Evolutionary conservation across 2,797 vertebrate genomes (phyloP).

Genomic region (Arnoldichthys spilopterus): DNA sequence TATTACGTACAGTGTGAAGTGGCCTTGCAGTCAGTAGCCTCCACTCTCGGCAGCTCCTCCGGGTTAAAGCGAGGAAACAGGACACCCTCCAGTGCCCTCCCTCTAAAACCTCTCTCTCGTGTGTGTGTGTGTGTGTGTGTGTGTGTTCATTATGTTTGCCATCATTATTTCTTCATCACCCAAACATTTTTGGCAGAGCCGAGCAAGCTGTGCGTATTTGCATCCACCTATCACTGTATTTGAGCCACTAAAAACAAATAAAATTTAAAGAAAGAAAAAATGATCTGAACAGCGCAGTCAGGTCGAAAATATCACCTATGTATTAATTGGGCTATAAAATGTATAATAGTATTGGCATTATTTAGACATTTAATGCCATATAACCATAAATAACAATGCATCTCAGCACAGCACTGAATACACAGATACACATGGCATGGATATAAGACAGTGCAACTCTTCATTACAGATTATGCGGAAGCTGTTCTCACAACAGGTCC

Average conservation of each 20-base stretch:
- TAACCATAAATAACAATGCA: background rate
- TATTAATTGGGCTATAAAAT: background rate
- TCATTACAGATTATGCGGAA: background rate
- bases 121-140: background rate
- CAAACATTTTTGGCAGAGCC: no score
- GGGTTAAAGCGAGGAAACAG: constrained; percentile 48
- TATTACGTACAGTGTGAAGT: constrained; percentile 73
- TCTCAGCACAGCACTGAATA: background rate
- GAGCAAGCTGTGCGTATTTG: background rate
- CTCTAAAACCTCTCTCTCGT: background rate
- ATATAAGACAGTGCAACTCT: background rate
- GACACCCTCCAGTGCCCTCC: constrained; percentile 41
- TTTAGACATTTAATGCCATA: background rate
- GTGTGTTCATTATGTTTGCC: background rate
- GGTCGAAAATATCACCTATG: background rate
- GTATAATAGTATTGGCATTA: background rate
- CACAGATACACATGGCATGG: background rate
- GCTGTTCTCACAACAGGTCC: background rate
- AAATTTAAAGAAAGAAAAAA: background rate
- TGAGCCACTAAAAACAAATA: background rate
- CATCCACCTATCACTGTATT: background rate
- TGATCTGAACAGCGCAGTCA: background rate
- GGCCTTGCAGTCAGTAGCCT: constrained; percentile 71
- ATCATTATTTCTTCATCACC: no score
- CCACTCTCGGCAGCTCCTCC: constrained; percentile 69